Conservation (phyloP, 2,888 invertebrate species). For the Platerodrilus igneus region DNA sequence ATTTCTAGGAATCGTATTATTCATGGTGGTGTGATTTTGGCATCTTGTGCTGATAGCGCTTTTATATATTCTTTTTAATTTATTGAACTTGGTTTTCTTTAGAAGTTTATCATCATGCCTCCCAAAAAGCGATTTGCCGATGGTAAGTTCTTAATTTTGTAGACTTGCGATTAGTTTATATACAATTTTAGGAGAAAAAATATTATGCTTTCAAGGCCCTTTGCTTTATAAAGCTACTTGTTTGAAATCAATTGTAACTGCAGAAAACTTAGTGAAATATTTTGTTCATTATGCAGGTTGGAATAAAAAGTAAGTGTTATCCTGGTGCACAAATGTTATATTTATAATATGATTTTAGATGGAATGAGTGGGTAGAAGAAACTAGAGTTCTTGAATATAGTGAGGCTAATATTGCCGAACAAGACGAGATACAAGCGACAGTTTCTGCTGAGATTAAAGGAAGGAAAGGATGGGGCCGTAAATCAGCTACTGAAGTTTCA, state of each 20-base stretch:
- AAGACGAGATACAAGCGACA: conserved; percentile 82
- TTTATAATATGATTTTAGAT: conserved; percentile 52
- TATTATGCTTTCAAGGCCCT: conserved; percentile 93
- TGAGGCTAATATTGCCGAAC: conserved; percentile 81
- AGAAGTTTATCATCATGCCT: too few relatives aligned
- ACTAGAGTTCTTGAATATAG: conserved; percentile 85
- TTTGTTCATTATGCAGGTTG: conserved; percentile 96
- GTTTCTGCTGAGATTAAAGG: conserved; percentile 58
- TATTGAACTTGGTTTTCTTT: too few relatives aligned
- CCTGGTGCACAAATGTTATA: not conserved
- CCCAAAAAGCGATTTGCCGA: too few relatives aligned
- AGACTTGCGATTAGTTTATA: too few relatives aligned
- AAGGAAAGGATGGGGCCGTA: conserved; percentile 51
- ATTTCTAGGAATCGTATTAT: too few relatives aligned
- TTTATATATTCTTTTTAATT: too few relatives aligned
- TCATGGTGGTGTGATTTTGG: too few relatives aligned
- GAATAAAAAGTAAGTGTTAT: conserved; percentile 84
- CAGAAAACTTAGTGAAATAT: conserved; percentile 85
- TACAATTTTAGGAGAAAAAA: conserved; percentile 74
- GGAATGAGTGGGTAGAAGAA: conserved; percentile 92
- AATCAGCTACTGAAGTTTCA: conserved; percentile 49
- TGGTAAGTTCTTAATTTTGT: too few relatives aligned
- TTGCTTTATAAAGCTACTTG: conserved; percentile 96
- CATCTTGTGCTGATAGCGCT: too few relatives aligned
- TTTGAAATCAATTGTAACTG: conserved; percentile 73